Conservation (phyloP, 2,888 invertebrate species). For the Petrophora chlorosata region DNA sequence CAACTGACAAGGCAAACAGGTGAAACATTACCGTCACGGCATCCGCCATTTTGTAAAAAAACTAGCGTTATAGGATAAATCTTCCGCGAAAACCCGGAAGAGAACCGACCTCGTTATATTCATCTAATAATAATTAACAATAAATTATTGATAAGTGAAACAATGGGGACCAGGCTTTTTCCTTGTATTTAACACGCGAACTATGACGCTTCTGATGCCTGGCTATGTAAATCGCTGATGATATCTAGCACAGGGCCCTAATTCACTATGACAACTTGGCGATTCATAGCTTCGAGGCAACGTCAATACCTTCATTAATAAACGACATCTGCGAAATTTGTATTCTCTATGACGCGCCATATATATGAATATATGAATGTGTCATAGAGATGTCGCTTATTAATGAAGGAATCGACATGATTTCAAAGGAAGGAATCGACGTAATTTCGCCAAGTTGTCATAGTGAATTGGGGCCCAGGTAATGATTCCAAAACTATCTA, state of each 20-base stretch:
- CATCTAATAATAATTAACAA: conserved; percentile 15
- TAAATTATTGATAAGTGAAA: conserved; percentile 20
- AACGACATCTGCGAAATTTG: no score
- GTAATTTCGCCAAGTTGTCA: no score
- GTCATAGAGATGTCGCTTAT: no score
- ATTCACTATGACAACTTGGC: no score
- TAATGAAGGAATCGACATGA: no score
- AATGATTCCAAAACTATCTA: no score
- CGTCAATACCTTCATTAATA: no score
- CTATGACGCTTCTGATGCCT: conserved; percentile 12
- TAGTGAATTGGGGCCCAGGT: no score
- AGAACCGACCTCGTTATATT: conserved; percentile 9
- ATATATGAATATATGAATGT: no score
- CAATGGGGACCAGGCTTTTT: conserved; percentile 18
- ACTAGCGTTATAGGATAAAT: conserved; percentile 3
- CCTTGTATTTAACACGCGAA: conserved; percentile 19
- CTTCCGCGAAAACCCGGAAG: conserved; percentile 19
- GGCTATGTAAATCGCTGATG: conserved; percentile 5
- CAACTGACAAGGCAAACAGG: neutral
- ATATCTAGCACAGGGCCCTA: neutral
- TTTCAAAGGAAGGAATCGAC: no score
- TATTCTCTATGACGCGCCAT: no score
- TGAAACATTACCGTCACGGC: conserved; percentile 7
- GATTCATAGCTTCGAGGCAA: no score
- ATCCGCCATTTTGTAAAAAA: neutral